Evolutionary conservation across 2,888 invertebrate species (phyloP), one percentile per base, ranked within the genome.

Genomic region (Drosophila engyochracea): DNA sequence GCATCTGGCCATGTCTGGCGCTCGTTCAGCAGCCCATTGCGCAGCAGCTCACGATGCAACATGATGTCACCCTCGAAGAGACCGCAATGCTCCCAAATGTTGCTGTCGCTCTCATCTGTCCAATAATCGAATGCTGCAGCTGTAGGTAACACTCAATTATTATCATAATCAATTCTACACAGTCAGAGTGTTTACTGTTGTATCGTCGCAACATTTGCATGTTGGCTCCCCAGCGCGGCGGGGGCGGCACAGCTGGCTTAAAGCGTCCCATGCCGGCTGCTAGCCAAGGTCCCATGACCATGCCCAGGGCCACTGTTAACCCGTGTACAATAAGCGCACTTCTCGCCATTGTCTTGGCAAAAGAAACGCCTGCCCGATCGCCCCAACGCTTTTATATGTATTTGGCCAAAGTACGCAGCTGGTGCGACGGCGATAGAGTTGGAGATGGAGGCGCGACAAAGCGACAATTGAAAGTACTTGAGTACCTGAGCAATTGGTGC

Each of bases 1-100:
- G 94, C 95, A 57, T 93, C 93, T 1, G 94, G 93, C 95, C 95
- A 95, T 76, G 94, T 93, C 41, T 92, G 90, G 4, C 92, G 91
- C 35, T 93, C 93, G 68, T 94, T 93, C 22, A 94, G 79, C 54
- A 95, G 82, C 4, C 94, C 95, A 77, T 94, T 94, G 67, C 93
- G 90, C 31, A 91, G 25, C 25, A 91, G 79, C 54, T 92, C 91
- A 2, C 93, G 91, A 78, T 94, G 91, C 28, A 94, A 76, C 94
- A 95, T 94, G 61, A 96, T 96, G 85, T 96, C 96, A 54, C 96
- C 96, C 89, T 96, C 95, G 83, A 94, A 94, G 44, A 94, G 92
- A 4, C 95, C 95, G 80, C 94, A 94, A 57, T 94, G 91, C 82
- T 95, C 95, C 95, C 95, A 95, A 25, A 94, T 90, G 79, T 95